These are phyloP conservation scores for Pyrrhura leucotis DNA, from an alignment of 2,797 vertebrate species.

Conservation along the genomic window DNA sequence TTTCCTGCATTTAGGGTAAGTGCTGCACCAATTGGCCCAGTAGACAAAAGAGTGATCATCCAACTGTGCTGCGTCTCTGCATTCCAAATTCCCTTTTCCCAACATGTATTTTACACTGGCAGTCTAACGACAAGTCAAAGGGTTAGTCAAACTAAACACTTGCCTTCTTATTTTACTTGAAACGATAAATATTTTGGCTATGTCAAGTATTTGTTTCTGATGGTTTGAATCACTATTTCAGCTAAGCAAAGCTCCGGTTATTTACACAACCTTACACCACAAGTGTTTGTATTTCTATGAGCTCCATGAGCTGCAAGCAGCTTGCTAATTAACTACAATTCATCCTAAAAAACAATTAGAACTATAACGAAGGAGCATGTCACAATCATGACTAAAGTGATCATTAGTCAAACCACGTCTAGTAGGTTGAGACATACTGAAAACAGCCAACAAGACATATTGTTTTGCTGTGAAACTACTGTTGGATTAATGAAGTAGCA, in stretches of 20 bases:
- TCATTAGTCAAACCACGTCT: conserved; percentile 6
- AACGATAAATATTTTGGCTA: not conserved
- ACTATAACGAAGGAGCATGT: not conserved
- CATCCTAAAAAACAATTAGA: conserved; percentile 13
- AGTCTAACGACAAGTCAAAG: not conserved
- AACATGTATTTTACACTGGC: not conserved
- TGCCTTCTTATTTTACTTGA: not conserved
- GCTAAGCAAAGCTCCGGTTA: not conserved
- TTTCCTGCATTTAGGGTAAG: not conserved
- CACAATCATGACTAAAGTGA: not conserved
- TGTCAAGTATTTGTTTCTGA: not conserved
- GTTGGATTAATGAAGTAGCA: conserved; percentile 7
- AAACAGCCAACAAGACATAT: conserved; percentile 2
- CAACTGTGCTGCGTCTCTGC: not conserved
- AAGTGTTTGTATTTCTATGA: not conserved
- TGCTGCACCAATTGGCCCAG: not conserved
- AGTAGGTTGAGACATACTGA: not conserved
- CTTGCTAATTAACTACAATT: conserved; percentile 25
- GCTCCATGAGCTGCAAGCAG: not conserved
- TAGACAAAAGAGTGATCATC: not conserved
- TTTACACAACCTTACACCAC: not conserved
- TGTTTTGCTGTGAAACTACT: not conserved
- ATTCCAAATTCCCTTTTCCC: not conserved
- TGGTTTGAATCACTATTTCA: not conserved
- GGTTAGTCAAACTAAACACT: not conserved